These are phyloP conservation scores for Muricea muricata DNA, from an alignment of 92 coral and sea anemone species.

Conservation along the genomic window DNA sequence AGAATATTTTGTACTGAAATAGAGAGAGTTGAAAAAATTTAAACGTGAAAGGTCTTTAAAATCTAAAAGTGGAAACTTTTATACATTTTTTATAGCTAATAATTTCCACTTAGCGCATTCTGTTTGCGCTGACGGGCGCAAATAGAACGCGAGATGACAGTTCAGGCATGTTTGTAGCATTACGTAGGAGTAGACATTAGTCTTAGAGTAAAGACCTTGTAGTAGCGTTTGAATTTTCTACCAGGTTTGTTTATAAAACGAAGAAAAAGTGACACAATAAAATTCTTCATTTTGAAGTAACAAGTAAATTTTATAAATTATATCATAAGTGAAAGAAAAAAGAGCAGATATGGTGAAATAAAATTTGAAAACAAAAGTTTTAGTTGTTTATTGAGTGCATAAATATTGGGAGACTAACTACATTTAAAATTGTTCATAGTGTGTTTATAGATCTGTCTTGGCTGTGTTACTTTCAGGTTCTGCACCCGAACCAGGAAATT, in stretches of 20 bases:
- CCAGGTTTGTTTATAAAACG: background rate
- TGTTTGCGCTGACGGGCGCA: too few species aligned
- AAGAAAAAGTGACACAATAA: background rate
- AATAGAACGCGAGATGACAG: too few species aligned
- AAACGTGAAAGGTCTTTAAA: too few species aligned
- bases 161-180: too few species aligned
- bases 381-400: background rate
- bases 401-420: background rate
- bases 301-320: conserved; percentile 15
- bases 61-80: too few species aligned
- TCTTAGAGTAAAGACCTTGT: background rate
- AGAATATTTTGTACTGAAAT: too few species aligned
- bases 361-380: background rate
- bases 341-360: background rate
- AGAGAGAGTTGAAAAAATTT: too few species aligned
- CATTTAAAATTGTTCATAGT: background rate
- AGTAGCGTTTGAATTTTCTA: background rate
- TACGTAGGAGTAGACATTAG: background rate
- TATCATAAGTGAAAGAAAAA: background rate
- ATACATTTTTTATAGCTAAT: too few species aligned
- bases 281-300: conserved; percentile 12
- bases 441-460: conserved; percentile 72
- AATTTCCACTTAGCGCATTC: too few species aligned
- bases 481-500: conserved; percentile 86
- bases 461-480: conserved; percentile 33